phyloP scores from a whole-genome alignment of 1,140 invertebrate species.

The Dryas iulia region DNA sequence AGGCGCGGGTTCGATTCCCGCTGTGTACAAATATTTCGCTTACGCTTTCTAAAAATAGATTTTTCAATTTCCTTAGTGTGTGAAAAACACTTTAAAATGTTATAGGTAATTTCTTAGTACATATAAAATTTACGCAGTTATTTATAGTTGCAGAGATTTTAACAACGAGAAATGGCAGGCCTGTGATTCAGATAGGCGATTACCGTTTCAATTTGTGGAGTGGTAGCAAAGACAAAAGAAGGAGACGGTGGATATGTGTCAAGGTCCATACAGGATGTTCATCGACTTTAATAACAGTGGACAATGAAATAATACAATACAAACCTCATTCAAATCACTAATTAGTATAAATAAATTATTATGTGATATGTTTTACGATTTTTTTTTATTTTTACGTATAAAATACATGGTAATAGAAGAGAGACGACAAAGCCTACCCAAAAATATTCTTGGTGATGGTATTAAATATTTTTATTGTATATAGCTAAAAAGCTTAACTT shows the following conservation, averaged over 20 bases:
- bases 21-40: no score
- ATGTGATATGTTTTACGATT: background rate
- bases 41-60: no score
- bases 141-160: slow-evolving; percentile 18
- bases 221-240: slow-evolving; percentile 20
- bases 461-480: no score
- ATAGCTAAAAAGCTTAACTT: no score
- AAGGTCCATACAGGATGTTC: slow-evolving; percentile 37
- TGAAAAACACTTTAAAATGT: no score
- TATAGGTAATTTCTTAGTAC: no score
- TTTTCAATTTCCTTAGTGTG: no score
- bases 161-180: slow-evolving; percentile 32
- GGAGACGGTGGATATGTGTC: slow-evolving; percentile 37
- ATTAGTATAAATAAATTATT: background rate
- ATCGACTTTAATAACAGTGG: slow-evolving; percentile 38
- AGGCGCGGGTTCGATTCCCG: no score
- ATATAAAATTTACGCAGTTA: background rate
- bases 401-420: no score
- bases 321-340: slow-evolving; percentile 48
- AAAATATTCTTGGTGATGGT: no score
- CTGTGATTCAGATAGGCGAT: slow-evolving; percentile 34
- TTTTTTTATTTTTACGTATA: background rate
- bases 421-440: no score
- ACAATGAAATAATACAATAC: slow-evolving; percentile 40
- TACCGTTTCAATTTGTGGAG: slow-evolving; percentile 42